phyloP scores from a whole-genome alignment of 2,888 invertebrate species.

The Drosophila borealis region DNA sequence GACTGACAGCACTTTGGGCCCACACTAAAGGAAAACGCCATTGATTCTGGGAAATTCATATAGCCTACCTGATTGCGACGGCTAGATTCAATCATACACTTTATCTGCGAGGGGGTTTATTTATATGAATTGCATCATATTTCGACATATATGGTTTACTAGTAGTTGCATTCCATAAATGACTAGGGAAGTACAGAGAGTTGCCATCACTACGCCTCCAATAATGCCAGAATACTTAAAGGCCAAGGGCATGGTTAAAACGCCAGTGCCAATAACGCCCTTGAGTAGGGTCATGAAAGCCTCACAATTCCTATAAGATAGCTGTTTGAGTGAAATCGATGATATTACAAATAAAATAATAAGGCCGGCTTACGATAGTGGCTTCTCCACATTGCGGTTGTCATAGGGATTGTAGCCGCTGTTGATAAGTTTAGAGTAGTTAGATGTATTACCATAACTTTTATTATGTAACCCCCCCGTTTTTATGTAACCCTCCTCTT shows the following conservation, averaged over 20 bases:
- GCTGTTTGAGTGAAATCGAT: background rate
- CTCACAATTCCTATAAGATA: conserved; percentile 31
- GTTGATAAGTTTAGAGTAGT: background rate
- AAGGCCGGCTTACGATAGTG: conserved; percentile 48
- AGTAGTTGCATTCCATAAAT: conserved; percentile 58
- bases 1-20: conserved; percentile 38
- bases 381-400: conserved; percentile 24
- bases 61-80: conserved; percentile 35
- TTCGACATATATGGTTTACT: conserved; percentile 31
- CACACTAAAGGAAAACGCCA: conserved; percentile 42
- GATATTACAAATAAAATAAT: too few relatives aligned
- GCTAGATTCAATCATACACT: conserved; percentile 50
- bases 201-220: conserved; percentile 39
- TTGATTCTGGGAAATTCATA: conserved; percentile 42
- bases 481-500: too few relatives aligned
- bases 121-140: background rate
- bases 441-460: background rate
- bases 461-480: too few relatives aligned
- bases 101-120: conserved; percentile 25
- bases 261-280: conserved; percentile 54
- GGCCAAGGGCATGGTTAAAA: conserved; percentile 63
- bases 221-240: conserved; percentile 40
- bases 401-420: conserved; percentile 48
- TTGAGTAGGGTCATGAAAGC: conserved; percentile 50
- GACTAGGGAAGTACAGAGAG: conserved; percentile 10